Evolutionary conservation across 2,797 vertebrate genomes (phyloP).

Genomic region (Labroides dimidiatus): DNA sequence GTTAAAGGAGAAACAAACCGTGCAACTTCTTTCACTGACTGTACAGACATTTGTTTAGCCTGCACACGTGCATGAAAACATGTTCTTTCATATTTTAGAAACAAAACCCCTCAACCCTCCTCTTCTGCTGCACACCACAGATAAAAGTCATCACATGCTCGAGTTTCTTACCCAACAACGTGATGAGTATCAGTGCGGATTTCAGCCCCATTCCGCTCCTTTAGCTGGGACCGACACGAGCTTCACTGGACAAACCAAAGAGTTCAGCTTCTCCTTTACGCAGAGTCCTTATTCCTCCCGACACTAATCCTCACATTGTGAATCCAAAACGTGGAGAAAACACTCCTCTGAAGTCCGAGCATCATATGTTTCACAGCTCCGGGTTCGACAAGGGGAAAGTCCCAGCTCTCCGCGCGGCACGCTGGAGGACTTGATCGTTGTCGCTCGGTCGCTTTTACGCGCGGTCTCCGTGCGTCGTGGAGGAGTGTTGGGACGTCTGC

Average conservation of each 20-base stretch:
- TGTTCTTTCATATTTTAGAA: too few species aligned
- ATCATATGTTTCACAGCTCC: conserved; percentile 39
- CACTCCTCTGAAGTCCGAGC: conserved; percentile 34
- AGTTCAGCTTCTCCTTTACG: conserved; percentile 30
- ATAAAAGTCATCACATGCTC: not conserved
- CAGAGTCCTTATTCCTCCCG: conserved; percentile 51
- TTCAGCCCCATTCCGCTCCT: conserved; percentile 55
- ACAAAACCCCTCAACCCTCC: too few species aligned
- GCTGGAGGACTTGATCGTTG: not conserved
- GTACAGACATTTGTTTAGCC: too few species aligned
- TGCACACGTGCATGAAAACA: not conserved
- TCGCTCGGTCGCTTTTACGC: conserved; percentile 31
- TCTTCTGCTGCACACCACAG: not conserved
- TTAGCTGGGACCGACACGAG: not conserved
- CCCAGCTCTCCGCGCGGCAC: not conserved
- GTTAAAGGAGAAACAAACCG: too few species aligned
- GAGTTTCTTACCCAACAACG: conserved; percentile 63
- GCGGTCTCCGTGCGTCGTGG: conserved; percentile 48
- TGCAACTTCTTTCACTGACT: too few species aligned
- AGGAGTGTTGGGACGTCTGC: conserved; percentile 46
- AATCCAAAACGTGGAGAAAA: conserved; percentile 46
- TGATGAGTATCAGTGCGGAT: conserved; percentile 51
- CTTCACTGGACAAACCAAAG: conserved; percentile 23
- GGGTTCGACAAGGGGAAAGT: not conserved
- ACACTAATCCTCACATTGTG: conserved; percentile 48